These are phyloP conservation scores for Bradypus variegatus DNA, from an alignment of 2,797 vertebrate species.

Conservation along the genomic window DNA sequence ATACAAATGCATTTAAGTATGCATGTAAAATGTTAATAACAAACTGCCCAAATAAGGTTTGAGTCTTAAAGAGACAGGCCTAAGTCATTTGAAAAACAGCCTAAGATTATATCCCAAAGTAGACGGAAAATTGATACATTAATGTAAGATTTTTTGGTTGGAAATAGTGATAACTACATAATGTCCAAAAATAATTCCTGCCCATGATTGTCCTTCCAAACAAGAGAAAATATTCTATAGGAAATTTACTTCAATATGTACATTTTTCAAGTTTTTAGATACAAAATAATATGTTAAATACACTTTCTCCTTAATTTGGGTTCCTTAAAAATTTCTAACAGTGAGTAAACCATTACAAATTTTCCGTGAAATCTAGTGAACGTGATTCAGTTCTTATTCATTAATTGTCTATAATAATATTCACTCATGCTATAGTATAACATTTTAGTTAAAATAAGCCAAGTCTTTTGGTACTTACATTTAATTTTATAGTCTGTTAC, in stretches of 20 bases:
- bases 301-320: not conserved
- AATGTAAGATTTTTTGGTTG: not conserved
- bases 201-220: not conserved
- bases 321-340: not conserved
- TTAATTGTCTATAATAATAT: not conserved
- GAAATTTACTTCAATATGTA: not conserved
- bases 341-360: not conserved
- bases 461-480: not conserved
- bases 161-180: not conserved
- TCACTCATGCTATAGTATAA: not conserved
- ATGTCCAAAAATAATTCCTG: not conserved
- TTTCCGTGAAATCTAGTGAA: not conserved
- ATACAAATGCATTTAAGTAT: not conserved
- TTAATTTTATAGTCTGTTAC: conserved; percentile 34
- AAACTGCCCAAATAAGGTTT: not conserved
- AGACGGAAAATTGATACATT: not conserved
- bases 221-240: not conserved
- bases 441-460: not conserved
- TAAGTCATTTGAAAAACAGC: not conserved
- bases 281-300: not conserved
- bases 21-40: not conserved
- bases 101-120: not conserved
- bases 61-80: not conserved
- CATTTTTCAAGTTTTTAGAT: not conserved
- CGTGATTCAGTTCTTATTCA: not conserved